Evolutionary conservation across 2,797 vertebrate genomes (phyloP).

Genomic region (Sorex maritimensis): DNA sequence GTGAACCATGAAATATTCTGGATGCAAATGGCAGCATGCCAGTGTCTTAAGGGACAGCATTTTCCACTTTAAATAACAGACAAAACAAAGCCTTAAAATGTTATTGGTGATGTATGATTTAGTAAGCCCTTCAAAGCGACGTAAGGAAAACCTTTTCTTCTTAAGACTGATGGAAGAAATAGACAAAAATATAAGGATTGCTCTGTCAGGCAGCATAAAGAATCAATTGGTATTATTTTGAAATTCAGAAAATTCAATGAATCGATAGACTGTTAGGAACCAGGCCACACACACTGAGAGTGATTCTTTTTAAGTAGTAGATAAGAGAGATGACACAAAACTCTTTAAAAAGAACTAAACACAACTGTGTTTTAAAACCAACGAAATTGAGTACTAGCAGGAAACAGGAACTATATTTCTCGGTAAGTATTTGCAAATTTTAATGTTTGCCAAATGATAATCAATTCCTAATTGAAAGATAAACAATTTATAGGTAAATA

Average conservation of each 20-base stretch:
- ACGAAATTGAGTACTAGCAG: slow-evolving; percentile 66
- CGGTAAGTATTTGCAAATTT: slow-evolving; percentile 60
- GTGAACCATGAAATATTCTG: slow-evolving; percentile 85
- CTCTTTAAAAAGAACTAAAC: slow-evolving; percentile 82
- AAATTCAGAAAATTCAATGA: slow-evolving; percentile 82
- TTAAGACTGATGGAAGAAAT: slow-evolving; percentile 81
- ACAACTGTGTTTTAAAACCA: slow-evolving; percentile 80
- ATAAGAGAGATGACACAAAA: slow-evolving; percentile 83
- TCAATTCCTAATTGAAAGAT: slow-evolving; percentile 84
- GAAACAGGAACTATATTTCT: slow-evolving; percentile 82
- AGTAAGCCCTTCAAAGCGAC: slow-evolving; percentile 81
- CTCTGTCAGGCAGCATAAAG: slow-evolving; percentile 74
- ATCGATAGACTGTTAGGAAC: slow-evolving; percentile 84
- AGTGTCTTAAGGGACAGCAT: slow-evolving; percentile 78
- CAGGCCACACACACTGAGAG: slow-evolving; percentile 82
- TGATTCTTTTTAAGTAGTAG: slow-evolving; percentile 82
- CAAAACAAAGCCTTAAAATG: slow-evolving; percentile 86
- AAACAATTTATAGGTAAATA: slow-evolving; percentile 84
- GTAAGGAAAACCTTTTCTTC: slow-evolving; percentile 78
- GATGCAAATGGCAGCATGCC: slow-evolving; percentile 79
- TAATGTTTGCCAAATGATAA: slow-evolving; percentile 55
- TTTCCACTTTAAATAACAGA: slow-evolving; percentile 84
- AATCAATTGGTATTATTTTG: slow-evolving; percentile 81
- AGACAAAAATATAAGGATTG: slow-evolving; percentile 87
- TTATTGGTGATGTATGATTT: slow-evolving; percentile 78